Conservation (phyloP, 2,888 invertebrate genomes). For the Amphipyra tragopoginis region DNA sequence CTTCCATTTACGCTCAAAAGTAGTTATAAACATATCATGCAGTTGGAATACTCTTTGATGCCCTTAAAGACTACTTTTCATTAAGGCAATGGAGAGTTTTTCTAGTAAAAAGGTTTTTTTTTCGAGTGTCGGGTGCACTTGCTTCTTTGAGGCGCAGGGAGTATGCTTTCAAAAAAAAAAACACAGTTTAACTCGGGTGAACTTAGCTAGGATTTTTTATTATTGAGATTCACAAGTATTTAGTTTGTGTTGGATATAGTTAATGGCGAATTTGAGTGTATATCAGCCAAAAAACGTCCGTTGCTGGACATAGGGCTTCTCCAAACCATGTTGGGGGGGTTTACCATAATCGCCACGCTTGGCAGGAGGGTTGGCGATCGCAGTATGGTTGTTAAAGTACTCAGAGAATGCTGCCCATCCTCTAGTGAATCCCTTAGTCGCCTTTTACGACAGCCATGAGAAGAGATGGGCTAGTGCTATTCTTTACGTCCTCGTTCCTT, state of each 20-base stretch:
- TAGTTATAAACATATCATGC: constrained; percentile 42
- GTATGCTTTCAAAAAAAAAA: constrained; percentile 31
- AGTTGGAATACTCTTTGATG: constrained; percentile 51
- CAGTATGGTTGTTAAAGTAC: no score
- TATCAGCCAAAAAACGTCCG: no score
- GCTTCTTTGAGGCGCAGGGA: constrained; percentile 39
- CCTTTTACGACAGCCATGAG: no score
- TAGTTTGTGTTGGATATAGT: constrained; percentile 11
- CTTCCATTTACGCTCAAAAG: constrained; percentile 19
- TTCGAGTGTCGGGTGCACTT: constrained; percentile 35
- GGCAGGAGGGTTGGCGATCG: no score
- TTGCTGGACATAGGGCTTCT: no score
- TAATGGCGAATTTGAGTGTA: no score
- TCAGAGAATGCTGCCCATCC: no score
- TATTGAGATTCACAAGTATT: constrained; percentile 14
- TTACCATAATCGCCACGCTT: no score
- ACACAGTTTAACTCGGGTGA: constrained; percentile 18
- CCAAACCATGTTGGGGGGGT: no score
- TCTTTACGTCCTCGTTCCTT: no score
- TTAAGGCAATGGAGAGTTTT: constrained; percentile 61
- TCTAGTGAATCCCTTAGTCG: no score
- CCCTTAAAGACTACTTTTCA: constrained; percentile 59
- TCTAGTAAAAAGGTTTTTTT: constrained; percentile 54
- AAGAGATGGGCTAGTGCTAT: no score
- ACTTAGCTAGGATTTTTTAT: constrained; percentile 14